Conservation (phyloP, 92 coral and sea anemone genomes). For the Muricea muricata region DNA sequence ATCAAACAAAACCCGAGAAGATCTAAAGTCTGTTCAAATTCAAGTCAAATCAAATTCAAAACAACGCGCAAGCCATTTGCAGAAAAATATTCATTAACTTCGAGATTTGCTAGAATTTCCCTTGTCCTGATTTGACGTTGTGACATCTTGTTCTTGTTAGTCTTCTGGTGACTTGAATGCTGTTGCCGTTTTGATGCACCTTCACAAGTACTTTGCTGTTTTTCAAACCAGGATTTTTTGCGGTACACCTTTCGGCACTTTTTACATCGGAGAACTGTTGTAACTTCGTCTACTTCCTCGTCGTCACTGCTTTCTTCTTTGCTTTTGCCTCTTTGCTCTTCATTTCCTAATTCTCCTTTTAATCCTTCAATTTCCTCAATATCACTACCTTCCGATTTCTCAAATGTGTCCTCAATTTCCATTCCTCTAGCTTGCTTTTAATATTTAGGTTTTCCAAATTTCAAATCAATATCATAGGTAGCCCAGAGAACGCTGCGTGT, state of each 20-base stretch:
- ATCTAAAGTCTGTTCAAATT: conserved; percentile 20
- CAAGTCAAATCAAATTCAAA: conserved; percentile 1
- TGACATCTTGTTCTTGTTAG: background rate
- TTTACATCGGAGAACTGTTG: conserved; percentile 32
- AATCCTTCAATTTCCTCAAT: background rate
- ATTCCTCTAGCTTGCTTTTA: background rate
- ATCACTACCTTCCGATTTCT: background rate
- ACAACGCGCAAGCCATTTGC: background rate
- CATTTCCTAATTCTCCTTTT: background rate
- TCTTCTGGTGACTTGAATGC: background rate
- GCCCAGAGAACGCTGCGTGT: too few relatives aligned
- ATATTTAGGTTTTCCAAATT: too few relatives aligned
- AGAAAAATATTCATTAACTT: background rate
- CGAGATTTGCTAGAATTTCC: background rate
- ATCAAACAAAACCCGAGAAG: background rate
- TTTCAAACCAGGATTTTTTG: conserved; percentile 32
- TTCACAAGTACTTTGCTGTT: conserved; percentile 37
- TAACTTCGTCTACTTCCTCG: conserved; percentile 4
- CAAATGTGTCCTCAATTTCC: background rate
- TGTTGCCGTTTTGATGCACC: conserved; percentile 9
- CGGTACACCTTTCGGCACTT: conserved; percentile 49
- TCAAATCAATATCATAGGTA: too few relatives aligned
- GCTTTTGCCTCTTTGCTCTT: background rate
- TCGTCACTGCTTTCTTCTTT: background rate
- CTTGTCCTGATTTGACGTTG: background rate